phyloP scores from a whole-genome alignment of 1,140 invertebrate species.

The Heliconius hewitsoni region DNA sequence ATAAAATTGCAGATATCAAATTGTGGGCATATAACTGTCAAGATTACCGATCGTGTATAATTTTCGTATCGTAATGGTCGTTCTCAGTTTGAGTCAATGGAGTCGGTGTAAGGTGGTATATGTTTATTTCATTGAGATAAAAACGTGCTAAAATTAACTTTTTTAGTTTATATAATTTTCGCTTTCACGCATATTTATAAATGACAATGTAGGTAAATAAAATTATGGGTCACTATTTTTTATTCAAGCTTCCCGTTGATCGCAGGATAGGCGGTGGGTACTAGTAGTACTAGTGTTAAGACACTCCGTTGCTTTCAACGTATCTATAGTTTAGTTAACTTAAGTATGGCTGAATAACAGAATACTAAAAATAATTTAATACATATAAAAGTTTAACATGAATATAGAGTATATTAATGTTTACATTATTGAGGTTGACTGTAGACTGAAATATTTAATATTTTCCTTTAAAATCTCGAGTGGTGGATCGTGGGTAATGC shows the following conservation, averaged over 20 bases:
- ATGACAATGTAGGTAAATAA: neutral
- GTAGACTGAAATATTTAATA: too few species aligned
- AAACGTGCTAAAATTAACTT: neutral
- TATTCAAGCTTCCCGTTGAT: too few species aligned
- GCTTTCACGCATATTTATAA: neutral
- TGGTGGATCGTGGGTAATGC: accelerated
- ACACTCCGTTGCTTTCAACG: too few species aligned
- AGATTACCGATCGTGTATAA: constrained; percentile 19
- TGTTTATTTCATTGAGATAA: neutral
- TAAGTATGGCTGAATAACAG: too few species aligned
- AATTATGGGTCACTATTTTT: neutral
- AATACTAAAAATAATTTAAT: too few species aligned
- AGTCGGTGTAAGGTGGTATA: neutral
- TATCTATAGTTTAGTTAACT: too few species aligned
- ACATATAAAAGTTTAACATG: too few species aligned
- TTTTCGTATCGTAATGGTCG: constrained; percentile 19
- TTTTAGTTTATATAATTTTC: neutral
- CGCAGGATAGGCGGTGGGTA: too few species aligned
- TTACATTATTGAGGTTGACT: too few species aligned
- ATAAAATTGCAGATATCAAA: constrained; percentile 9
- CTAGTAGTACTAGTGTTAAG: too few species aligned
- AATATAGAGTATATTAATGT: too few species aligned
- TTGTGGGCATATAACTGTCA: constrained; percentile 19
- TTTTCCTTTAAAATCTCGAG: too few species aligned
- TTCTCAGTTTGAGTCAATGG: constrained; percentile 18